Percentiles rank a stretch among this genome's conserved stretches.
Evolutionary conservation across 2,797 vertebrate genomes (phyloP).

Genomic region (Pyrrhura leucotis): DNA sequence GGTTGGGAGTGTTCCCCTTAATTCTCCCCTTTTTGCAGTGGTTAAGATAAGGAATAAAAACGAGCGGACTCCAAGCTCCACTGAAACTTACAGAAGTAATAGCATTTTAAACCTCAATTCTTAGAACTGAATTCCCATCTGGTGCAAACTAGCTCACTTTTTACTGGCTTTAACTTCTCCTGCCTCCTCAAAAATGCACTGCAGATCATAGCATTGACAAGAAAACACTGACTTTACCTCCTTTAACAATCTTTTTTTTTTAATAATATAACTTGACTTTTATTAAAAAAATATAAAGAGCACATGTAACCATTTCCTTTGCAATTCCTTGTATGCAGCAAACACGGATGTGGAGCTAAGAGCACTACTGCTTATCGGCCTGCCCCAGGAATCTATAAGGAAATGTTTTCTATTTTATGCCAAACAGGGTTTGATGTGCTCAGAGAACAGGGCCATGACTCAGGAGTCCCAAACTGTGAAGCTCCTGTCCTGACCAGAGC

Average conservation of each 20-base stretch:
- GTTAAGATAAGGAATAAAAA: conserved; percentile 27
- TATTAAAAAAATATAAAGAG: neutral
- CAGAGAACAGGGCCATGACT: neutral
- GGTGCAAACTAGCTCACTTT: neutral
- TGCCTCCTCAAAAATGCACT: neutral
- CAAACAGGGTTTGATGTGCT: neutral
- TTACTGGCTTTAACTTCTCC: neutral
- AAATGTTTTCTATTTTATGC: neutral
- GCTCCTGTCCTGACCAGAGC: neutral
- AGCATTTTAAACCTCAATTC: conserved; percentile 17
- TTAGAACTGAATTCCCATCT: neutral
- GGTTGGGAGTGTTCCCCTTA: neutral
- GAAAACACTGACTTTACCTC: neutral
- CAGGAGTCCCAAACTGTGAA: neutral
- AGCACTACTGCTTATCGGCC: neutral
- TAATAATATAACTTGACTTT: neutral
- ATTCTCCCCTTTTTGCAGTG: neutral
- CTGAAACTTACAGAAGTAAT: neutral
- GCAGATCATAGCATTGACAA: neutral
- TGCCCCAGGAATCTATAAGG: neutral
- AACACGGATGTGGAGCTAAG: accelerated
- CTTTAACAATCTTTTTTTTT: neutral
- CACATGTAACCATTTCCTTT: neutral
- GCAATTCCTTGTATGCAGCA: neutral
- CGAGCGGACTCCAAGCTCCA: neutral